A percentile compares a stretch with the other conserved stretches of the same genome.
phyloP scores from a whole-genome alignment of 2,113 vertebrate species.

The Himantopus leucocephalus region DNA sequence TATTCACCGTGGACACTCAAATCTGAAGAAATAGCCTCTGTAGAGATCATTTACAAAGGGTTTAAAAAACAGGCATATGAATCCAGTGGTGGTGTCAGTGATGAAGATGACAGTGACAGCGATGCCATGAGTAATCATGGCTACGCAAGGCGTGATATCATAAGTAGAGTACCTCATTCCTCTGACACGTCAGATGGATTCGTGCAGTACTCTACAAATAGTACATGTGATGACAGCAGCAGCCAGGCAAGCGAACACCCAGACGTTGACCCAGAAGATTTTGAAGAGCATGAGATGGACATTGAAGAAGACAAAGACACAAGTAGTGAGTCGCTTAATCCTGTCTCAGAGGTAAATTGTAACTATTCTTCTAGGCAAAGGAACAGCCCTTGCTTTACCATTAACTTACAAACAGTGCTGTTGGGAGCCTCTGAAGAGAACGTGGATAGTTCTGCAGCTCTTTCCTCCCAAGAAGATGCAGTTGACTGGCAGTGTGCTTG shows the following conservation, averaged over 20 bases:
- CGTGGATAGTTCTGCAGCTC: not conserved
- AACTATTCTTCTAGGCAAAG: not conserved
- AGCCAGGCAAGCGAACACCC: not conserved
- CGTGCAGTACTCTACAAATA: not conserved
- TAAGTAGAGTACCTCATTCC: not conserved
- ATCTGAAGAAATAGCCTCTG: not conserved
- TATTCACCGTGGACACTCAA: not conserved
- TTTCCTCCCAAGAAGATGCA: not conserved
- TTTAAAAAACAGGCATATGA: slow-evolving; percentile 29
- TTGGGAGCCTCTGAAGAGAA: slow-evolving; percentile 18
- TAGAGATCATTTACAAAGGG: slow-evolving; percentile 40
- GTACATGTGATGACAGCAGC: not conserved
- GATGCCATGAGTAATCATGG: not conserved
- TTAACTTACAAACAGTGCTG: slow-evolving; percentile 63
- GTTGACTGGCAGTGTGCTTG: not conserved
- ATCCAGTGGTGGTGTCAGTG: not conserved
- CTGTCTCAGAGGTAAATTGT: not conserved
- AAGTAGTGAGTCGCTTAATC: fast-evolving
- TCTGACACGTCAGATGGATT: not conserved
- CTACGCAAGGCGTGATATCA: slow-evolving; percentile 14
- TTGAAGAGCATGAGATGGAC: not conserved
- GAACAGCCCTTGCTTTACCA: slow-evolving; percentile 50
- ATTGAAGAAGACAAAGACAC: not conserved
- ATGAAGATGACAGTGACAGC: not conserved
- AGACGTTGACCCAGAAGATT: not conserved